Conservation (phyloP, 2,113 vertebrate genomes). For the Paradisaea rubra region DNA sequence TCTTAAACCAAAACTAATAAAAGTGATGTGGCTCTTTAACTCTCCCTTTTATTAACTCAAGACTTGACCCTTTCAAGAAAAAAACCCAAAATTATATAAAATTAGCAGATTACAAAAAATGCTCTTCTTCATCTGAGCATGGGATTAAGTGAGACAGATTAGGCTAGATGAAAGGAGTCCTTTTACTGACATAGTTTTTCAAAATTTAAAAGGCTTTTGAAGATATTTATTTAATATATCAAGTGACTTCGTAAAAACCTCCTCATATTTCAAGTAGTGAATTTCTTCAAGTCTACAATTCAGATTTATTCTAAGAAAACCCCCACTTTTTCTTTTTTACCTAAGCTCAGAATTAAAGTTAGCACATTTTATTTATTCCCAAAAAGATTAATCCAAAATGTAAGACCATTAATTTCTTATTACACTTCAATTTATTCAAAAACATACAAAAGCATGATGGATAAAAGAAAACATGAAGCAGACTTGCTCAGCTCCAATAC, state of each 20-base stretch:
- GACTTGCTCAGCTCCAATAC: not conserved
- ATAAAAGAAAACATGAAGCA: not conserved
- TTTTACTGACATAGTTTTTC: not conserved
- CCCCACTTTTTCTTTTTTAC: rapidly evolving
- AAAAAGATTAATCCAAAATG: not conserved
- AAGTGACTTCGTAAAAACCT: not conserved
- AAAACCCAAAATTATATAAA: not conserved
- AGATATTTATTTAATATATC: not conserved
- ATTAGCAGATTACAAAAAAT: not conserved
- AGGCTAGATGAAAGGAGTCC: not conserved
- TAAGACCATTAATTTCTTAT: not conserved
- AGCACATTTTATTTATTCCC: not conserved
- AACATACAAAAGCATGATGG: not conserved
- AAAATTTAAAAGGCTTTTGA: not conserved
- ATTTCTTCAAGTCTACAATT: not conserved
- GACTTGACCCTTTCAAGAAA: not conserved
- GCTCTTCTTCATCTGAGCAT: not conserved
- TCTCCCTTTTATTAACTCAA: not conserved
- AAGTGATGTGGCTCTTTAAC: not conserved
- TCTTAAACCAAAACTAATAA: not conserved
- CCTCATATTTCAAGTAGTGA: not conserved
- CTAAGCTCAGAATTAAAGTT: not conserved
- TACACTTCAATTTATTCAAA: not conserved
- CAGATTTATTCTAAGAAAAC: not conserved
- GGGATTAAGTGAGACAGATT: not conserved